phyloP scores from a whole-genome alignment of 2,113 vertebrate genomes.

The Clarias macrocephalus region DNA sequence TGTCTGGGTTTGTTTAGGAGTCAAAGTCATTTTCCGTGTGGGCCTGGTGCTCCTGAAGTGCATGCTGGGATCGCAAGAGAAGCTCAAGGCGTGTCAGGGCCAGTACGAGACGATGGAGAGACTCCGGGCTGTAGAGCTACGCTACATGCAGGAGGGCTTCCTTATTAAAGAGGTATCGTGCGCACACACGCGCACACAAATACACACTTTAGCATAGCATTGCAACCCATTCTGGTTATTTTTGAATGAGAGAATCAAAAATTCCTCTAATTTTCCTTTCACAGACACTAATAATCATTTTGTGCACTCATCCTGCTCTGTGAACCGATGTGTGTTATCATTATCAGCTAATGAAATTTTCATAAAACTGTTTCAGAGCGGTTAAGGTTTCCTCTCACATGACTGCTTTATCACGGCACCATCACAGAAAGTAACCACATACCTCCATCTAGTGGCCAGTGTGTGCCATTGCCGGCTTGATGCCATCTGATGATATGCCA shows the following conservation, averaged over 20 bases:
- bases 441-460: neutral
- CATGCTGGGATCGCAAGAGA: constrained; percentile 89
- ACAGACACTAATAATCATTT: neutral
- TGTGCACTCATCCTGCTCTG: neutral
- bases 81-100: constrained; percentile 87
- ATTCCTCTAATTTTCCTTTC: neutral
- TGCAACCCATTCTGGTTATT: neutral
- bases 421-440: neutral
- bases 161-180: constrained; percentile 92
- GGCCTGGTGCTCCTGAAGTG: constrained; percentile 90
- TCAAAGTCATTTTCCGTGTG: constrained; percentile 94
- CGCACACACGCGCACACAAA: constrained; percentile 4
- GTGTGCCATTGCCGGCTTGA: neutral
- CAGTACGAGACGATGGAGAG: constrained; percentile 94
- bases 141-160: constrained; percentile 89
- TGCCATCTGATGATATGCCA: neutral
- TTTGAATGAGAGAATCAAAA: neutral
- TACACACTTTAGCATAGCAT: neutral
- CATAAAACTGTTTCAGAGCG: neutral
- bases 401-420: neutral
- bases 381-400: neutral
- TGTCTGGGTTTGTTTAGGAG: constrained; percentile 73
- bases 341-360: constrained; percentile 8
- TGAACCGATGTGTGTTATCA: neutral
- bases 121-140: constrained; percentile 81